Evolutionary conservation across 2,888 invertebrate species (phyloP).

Genomic region (Andricus quercusramuli): DNA sequence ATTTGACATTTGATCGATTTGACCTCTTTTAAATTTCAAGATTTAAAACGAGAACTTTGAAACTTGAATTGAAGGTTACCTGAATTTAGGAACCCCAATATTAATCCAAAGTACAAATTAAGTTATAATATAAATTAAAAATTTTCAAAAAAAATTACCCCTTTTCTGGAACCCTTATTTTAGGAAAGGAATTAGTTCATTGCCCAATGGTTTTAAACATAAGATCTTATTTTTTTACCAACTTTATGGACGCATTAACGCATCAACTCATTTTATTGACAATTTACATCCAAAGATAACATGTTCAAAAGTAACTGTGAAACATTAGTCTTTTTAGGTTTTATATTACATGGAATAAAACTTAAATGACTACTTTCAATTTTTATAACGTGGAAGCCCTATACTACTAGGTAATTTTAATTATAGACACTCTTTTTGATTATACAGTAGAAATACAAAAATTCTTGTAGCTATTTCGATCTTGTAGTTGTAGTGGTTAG

Average conservation of each 20-base stretch:
- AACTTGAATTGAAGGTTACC: too few relatives aligned
- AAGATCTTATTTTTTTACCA: slow-evolving; percentile 35
- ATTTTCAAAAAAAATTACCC: too few relatives aligned
- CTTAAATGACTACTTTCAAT: slow-evolving; percentile 75
- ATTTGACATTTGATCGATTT: too few relatives aligned
- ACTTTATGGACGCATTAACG: slow-evolving; percentile 51
- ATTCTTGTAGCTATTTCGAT: slow-evolving; percentile 46
- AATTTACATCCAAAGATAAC: slow-evolving; percentile 76
- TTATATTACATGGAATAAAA: slow-evolving; percentile 64
- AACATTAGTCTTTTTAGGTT: slow-evolving; percentile 56
- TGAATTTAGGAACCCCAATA: too few relatives aligned
- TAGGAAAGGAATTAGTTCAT: neutral
- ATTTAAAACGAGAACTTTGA: too few relatives aligned
- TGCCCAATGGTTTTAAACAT: neutral
- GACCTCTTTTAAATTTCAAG: too few relatives aligned
- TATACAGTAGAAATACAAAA: slow-evolving; percentile 39
- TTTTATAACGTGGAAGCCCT: slow-evolving; percentile 78
- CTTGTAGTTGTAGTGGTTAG: slow-evolving; percentile 47
- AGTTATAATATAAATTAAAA: too few relatives aligned
- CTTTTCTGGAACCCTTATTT: too few relatives aligned
- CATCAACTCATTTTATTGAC: slow-evolving; percentile 67
- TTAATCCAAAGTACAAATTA: too few relatives aligned
- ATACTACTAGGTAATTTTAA: slow-evolving; percentile 77
- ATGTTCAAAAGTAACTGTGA: slow-evolving; percentile 71
- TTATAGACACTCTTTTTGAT: slow-evolving; percentile 48